Conservation (phyloP, 2,797 vertebrate genomes). For the Sphenodon punctatus region DNA sequence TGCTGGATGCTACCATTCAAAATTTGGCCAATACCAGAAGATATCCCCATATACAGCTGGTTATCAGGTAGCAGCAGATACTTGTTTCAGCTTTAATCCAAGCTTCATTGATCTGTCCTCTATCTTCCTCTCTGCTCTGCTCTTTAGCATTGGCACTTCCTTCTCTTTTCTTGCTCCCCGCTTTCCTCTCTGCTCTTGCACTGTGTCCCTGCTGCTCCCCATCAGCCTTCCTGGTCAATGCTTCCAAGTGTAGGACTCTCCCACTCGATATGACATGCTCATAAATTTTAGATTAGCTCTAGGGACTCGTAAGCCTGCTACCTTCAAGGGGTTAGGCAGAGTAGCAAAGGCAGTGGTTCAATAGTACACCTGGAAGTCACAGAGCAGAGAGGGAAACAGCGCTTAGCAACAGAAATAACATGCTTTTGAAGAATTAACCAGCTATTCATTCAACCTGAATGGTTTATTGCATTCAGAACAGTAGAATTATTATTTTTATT, state of each 20-base stretch:
- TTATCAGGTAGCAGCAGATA: no score
- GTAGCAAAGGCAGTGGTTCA: background rate
- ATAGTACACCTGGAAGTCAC: slow-evolving; percentile 52
- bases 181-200: background rate
- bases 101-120: no score
- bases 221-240: background rate
- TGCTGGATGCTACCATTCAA: no score
- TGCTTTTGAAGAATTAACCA: slow-evolving; percentile 65
- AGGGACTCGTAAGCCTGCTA: slow-evolving; percentile 54
- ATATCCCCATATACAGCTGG: no score
- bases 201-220: slow-evolving; percentile 24
- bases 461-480: slow-evolving; percentile 65
- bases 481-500: no score
- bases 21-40: no score
- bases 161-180: background rate
- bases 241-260: slow-evolving; percentile 56
- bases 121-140: background rate
- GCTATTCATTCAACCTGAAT: slow-evolving; percentile 63
- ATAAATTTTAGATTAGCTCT: slow-evolving; percentile 56
- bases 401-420: slow-evolving; percentile 59
- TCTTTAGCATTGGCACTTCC: background rate
- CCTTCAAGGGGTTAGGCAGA: slow-evolving; percentile 55
- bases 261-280: slow-evolving; percentile 4
- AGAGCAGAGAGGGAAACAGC: slow-evolving; percentile 14
- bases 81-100: no score